Evolutionary conservation across 2,113 vertebrate genomes (phyloP).

Genomic region (Phycodurus eques): DNA sequence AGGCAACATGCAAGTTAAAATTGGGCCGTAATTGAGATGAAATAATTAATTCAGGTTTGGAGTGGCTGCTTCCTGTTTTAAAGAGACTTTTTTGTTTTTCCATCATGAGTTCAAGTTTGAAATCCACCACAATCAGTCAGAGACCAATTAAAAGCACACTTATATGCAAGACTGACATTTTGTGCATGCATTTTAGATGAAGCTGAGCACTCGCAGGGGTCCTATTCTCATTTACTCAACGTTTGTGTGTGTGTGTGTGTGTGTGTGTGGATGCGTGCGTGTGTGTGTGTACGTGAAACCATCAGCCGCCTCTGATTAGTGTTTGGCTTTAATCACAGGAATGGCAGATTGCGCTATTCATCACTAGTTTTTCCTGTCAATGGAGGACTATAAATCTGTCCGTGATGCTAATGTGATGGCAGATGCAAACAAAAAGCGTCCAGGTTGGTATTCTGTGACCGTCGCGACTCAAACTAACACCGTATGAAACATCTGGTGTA

Average conservation of each 20-base stretch:
- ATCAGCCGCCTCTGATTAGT: conserved; percentile 20
- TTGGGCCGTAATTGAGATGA: conserved; percentile 12
- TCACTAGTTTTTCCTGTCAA: conserved; percentile 14
- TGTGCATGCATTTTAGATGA: conserved; percentile 16
- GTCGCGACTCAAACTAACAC: background rate
- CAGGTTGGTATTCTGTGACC: conserved; percentile 4
- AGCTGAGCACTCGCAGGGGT: conserved; percentile 19
- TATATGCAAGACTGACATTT: conserved; percentile 49
- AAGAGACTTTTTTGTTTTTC: conserved; percentile 29
- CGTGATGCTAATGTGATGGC: conserved; percentile 1
- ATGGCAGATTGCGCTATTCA: conserved; percentile 23
- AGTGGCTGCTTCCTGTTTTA: conserved; percentile 25
- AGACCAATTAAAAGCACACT: conserved; percentile 44
- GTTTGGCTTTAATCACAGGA: conserved; percentile 16
- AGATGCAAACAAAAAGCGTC: background rate
- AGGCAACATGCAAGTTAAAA: conserved; percentile 7
- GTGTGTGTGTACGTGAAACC: conserved; percentile 10
- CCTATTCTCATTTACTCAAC: conserved; percentile 41
- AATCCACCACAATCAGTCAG: background rate
- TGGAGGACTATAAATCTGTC: conserved; percentile 13
- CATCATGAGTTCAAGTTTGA: conserved; percentile 26
- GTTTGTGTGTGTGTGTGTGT: no score
- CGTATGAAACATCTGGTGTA: conserved; percentile 5
- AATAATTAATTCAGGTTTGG: conserved; percentile 19
- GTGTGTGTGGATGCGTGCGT: no score